Conservation (phyloP, 2,888 invertebrate genomes). For the Blastobasis adustella region DNA sequence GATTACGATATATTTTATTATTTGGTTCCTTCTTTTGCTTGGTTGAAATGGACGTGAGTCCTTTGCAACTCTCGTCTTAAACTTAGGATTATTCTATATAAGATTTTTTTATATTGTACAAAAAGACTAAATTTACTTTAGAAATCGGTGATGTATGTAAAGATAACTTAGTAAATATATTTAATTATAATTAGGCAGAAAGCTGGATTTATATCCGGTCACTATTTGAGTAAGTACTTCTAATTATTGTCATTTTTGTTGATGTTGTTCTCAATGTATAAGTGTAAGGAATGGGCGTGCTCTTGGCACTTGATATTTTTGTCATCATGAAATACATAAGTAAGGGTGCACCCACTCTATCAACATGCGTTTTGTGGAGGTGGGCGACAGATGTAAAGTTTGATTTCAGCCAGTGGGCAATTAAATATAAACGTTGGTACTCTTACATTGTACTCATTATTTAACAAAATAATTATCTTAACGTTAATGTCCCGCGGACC, state of each 20-base stretch:
- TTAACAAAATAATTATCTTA: no score
- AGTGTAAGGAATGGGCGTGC: constrained; percentile 33
- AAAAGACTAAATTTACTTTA: constrained; percentile 73
- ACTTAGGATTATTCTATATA: constrained; percentile 58
- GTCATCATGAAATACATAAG: no score
- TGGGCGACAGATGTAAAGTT: constrained; percentile 58
- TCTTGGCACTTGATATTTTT: constrained; percentile 22
- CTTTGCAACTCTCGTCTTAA: constrained; percentile 59
- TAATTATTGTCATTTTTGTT: constrained; percentile 74
- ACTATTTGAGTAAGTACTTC: constrained; percentile 75
- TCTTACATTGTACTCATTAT: constrained; percentile 53
- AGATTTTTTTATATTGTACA: constrained; percentile 76
- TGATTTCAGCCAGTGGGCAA: constrained; percentile 73
- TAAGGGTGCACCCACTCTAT: constrained; percentile 33
- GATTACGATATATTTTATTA: no score
- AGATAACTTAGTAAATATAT: constrained; percentile 68
- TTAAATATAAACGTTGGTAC: constrained; percentile 67
- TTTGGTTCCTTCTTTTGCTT: no score
- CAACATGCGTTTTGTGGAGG: constrained; percentile 42
- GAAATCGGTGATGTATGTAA: constrained; percentile 75
- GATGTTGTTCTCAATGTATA: constrained; percentile 62
- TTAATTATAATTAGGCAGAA: constrained; percentile 73
- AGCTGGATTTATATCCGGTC: constrained; percentile 66
- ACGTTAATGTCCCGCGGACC: no score
- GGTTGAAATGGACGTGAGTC: no score